Evolutionary conservation across 2,113 vertebrate genomes (phyloP).

Genomic region (Marmota monax): DNA sequence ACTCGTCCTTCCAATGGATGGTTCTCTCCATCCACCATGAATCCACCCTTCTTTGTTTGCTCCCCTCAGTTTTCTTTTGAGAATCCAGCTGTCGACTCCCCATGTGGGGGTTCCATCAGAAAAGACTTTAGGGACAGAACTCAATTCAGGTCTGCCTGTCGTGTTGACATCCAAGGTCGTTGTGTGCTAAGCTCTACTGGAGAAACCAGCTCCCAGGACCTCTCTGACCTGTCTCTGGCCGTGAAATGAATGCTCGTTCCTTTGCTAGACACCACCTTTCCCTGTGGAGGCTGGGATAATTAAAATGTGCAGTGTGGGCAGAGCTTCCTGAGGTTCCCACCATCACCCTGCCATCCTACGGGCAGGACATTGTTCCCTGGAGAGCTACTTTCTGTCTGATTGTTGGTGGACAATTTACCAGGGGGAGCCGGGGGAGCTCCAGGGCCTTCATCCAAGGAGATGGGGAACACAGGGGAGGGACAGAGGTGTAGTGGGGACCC

Average conservation of each 20-base stretch:
- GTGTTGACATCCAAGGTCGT: no score
- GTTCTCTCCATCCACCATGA: background rate
- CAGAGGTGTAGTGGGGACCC: rapidly evolving
- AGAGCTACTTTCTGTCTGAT: background rate
- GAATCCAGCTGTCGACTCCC: background rate
- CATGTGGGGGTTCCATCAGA: background rate
- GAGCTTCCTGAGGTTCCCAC: no score
- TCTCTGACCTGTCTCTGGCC: rapidly evolving
- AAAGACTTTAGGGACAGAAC: no score
- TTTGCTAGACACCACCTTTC: background rate
- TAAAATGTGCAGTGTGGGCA: rapidly evolving
- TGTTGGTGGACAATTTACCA: rapidly evolving
- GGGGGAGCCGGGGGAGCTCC: rapidly evolving
- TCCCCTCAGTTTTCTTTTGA: background rate
- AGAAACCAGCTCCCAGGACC: background rate
- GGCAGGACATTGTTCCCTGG: background rate
- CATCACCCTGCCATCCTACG: rapidly evolving
- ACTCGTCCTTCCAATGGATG: background rate
- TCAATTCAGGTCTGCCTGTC: no score
- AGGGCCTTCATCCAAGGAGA: no score
- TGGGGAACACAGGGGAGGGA: background rate
- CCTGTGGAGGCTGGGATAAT: background rate
- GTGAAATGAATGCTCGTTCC: background rate
- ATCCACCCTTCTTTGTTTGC: background rate
- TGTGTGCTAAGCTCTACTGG: background rate